Evolutionary conservation across 2,888 invertebrate species (phyloP), one percentile per base, ranked within the genome.

Genomic region (Peribatodes rhomboidaria): DNA sequence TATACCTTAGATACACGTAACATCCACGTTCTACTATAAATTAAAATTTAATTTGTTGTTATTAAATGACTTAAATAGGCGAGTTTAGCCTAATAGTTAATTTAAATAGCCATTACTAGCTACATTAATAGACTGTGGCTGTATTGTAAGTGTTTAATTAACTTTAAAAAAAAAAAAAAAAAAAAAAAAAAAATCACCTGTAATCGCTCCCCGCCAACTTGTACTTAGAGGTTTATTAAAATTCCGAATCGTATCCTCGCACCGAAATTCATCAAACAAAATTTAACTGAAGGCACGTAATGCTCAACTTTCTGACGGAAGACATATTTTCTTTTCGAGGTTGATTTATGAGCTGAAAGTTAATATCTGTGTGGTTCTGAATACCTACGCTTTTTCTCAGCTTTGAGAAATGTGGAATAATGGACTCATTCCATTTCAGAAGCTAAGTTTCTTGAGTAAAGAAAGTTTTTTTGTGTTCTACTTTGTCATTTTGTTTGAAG

Each of bases 251-350:
- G 46, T 56, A 54, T 60, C 61, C 59, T 39, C 65, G 61, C 27
- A 62, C 47, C 63, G 67, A 72, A 72, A 70, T 70, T 70, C 68
- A 68, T 70, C 68, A 67, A 62, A 72, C 62, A 67, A 72, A 70
- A 62, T 70, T 70, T 56, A 60, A 65, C 55, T 65, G 65, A 54
- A 49, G 50, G 60, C 66, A 67, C 64, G 64, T 67, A 61, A 68
- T 64, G 49, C 65, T 64, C 61, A 65, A 65, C 63, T 68, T 67
- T 58, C 59, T 64, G 64, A 59, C 20, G 44, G 65, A 59, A 63
- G 63, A 64, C 65, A 67, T 67, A 65, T 65, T 67, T 66, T 54
- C 68, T 65, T 63, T 52, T 60, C 61, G 68, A 72, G 67, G 41
- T 69, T 65, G 65, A 65, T 64, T 64, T 64, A 64, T 58, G 63